Percentiles rank a stretch among this genome's conserved stretches.
Conservation (phyloP, 2,797 vertebrate species). For the Micromesistius poutassou region DNA sequence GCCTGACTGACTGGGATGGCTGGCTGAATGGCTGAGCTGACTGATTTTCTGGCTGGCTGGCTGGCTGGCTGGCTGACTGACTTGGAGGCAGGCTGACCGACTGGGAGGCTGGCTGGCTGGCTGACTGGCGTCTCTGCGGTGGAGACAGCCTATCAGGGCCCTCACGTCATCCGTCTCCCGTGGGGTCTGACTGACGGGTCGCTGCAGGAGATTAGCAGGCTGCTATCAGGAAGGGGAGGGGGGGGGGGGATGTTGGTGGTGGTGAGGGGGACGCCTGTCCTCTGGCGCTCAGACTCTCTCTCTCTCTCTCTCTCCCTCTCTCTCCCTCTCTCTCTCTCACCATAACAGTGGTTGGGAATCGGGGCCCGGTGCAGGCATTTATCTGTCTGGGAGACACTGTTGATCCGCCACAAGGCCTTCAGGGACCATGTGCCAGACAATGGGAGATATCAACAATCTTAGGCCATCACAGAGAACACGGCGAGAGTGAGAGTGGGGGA, state of each 20-base stretch:
- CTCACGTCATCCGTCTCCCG: conserved; percentile 71
- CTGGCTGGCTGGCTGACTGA: too few relatives aligned
- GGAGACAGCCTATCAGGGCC: conserved; percentile 74
- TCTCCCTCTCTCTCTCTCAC: conserved; percentile 39
- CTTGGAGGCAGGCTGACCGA: too few relatives aligned
- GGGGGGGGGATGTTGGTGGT: too few relatives aligned
- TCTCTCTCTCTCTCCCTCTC: too few relatives aligned
- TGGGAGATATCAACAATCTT: conserved; percentile 55
- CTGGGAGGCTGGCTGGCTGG: conserved; percentile 37
- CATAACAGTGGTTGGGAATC: conserved; percentile 49
- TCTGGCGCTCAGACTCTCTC: conserved; percentile 44
- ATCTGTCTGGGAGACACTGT: conserved; percentile 60
- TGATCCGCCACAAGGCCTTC: conserved; percentile 61
- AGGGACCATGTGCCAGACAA: conserved; percentile 43
- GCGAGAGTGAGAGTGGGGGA: neutral
- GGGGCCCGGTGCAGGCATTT: conserved; percentile 51
- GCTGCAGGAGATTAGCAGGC: conserved; percentile 65
- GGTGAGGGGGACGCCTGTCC: conserved; percentile 36
- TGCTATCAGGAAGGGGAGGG: conserved; percentile 51
- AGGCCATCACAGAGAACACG: neutral
- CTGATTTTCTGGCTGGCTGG: too few relatives aligned
- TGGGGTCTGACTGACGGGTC: conserved; percentile 60
- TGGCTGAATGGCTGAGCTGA: too few relatives aligned
- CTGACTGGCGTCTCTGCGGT: conserved; percentile 57
- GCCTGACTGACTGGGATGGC: too few relatives aligned